Conservation (phyloP, 1,140 invertebrate genomes). For the Brachionus manjavacas region DNA sequence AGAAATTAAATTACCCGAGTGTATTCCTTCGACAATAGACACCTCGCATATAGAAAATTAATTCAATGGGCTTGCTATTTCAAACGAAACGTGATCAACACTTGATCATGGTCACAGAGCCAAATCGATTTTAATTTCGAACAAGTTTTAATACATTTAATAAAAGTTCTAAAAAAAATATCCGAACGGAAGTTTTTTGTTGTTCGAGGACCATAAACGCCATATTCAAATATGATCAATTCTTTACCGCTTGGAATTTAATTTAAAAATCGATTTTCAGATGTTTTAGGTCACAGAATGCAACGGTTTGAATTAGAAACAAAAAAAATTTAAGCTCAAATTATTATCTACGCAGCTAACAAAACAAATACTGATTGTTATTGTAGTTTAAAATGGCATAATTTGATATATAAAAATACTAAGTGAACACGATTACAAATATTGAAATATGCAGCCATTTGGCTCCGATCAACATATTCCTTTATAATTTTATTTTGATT, state of each 20-base stretch:
- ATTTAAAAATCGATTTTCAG: neutral
- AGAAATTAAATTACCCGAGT: neutral
- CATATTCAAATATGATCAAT: neutral
- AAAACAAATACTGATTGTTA: conserved; percentile 10
- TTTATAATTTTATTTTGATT: neutral
- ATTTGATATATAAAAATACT: conserved; percentile 25
- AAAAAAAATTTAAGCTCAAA: neutral
- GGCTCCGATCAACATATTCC: neutral
- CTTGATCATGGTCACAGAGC: neutral
- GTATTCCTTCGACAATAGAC: neutral
- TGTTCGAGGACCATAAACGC: neutral
- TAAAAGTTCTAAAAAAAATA: neutral
- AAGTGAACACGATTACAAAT: conserved; percentile 27
- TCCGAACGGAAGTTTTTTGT: neutral
- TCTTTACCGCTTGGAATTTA: neutral
- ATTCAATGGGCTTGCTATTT: neutral
- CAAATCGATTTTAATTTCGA: neutral
- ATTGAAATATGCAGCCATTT: neutral
- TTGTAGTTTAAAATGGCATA: conserved; percentile 17
- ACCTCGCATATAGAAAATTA: neutral
- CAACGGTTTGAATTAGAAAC: neutral
- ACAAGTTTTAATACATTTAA: neutral
- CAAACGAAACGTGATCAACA: neutral
- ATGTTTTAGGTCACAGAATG: neutral
- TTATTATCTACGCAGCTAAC: neutral